A percentile compares a stretch with the other conserved stretches of the same genome.
phyloP scores from a whole-genome alignment of 2,888 invertebrate genomes.

The Lycocerus yunnanus region DNA sequence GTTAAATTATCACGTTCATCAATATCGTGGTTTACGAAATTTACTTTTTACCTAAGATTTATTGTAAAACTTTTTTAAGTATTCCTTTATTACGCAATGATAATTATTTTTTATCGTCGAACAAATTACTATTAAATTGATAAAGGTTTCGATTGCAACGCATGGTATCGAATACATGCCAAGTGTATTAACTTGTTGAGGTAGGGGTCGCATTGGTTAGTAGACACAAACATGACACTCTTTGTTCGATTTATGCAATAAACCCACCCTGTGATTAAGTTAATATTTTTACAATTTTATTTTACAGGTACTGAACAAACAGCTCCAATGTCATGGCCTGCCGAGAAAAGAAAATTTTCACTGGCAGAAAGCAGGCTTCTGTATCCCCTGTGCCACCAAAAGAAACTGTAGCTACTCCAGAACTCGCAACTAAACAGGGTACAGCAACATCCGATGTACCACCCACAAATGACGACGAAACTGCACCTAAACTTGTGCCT shows the following conservation, averaged over 20 bases:
- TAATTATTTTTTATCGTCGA: not conserved
- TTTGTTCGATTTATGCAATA: not conserved
- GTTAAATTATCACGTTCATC: not conserved
- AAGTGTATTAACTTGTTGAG: not conserved
- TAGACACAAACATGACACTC: not conserved
- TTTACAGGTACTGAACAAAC: conserved; percentile 33
- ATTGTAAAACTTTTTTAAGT: not conserved
- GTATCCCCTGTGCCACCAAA: conserved; percentile 45
- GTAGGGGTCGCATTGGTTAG: not conserved
- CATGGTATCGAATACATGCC: not conserved
- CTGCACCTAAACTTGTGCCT: conserved; percentile 28
- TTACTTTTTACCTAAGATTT: not conserved
- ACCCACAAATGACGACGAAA: conserved; percentile 24
- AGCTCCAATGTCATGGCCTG: conserved; percentile 55
- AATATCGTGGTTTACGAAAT: not conserved
- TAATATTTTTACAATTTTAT: not conserved
- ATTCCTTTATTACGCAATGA: not conserved
- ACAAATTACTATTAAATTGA: not conserved
- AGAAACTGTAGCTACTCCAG: conserved; percentile 39
- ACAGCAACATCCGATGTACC: conserved; percentile 36
- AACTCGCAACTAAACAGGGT: conserved; percentile 39
- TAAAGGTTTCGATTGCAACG: not conserved
- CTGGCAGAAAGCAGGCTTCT: conserved; percentile 49
- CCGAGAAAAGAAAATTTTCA: conserved; percentile 51
- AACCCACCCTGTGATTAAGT: not conserved